A percentile compares a stretch with the other conserved stretches of the same genome.
These are phyloP conservation scores for Tridacna gigas DNA, from an alignment of 2,888 invertebrate species.

Conservation along the genomic window DNA sequence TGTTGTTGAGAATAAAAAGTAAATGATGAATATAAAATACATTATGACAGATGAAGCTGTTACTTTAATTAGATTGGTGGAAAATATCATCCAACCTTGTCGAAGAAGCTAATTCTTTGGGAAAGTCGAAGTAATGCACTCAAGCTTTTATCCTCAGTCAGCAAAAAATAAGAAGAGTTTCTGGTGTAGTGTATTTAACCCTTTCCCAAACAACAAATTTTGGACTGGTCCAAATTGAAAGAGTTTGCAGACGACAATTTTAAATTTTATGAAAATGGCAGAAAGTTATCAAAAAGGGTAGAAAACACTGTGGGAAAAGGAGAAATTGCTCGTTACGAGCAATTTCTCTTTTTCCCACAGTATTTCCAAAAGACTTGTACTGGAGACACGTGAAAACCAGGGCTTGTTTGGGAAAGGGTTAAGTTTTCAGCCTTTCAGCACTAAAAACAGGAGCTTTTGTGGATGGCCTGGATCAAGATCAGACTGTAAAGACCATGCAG, in stretches of 20 bases:
- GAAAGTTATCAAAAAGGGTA: neutral
- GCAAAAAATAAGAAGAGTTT: no score
- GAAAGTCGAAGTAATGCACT: no score
- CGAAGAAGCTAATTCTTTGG: no score
- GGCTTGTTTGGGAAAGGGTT: neutral
- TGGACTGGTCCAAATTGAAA: neutral
- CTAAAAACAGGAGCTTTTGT: neutral
- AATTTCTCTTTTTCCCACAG: neutral
- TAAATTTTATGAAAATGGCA: neutral
- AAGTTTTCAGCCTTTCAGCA: neutral
- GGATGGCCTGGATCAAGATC: no score
- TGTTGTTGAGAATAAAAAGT: neutral
- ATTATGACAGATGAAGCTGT: neutral
- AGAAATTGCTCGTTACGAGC: neutral
- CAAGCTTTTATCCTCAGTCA: no score
- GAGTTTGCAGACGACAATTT: neutral
- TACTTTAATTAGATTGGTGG: no score
- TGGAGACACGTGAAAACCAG: neutral
- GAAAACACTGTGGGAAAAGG: neutral
- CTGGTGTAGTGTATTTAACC: neutral
- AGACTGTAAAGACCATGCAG: no score
- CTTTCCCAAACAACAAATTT: neutral
- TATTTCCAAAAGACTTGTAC: neutral
- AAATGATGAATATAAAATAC: conserved; percentile 22
- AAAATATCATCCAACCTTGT: no score